A percentile compares a stretch with the other conserved stretches of the same genome.
These are phyloP conservation scores for Geophilus truncorum DNA, from an alignment of 2,888 invertebrate genomes.

Conservation along the genomic window DNA sequence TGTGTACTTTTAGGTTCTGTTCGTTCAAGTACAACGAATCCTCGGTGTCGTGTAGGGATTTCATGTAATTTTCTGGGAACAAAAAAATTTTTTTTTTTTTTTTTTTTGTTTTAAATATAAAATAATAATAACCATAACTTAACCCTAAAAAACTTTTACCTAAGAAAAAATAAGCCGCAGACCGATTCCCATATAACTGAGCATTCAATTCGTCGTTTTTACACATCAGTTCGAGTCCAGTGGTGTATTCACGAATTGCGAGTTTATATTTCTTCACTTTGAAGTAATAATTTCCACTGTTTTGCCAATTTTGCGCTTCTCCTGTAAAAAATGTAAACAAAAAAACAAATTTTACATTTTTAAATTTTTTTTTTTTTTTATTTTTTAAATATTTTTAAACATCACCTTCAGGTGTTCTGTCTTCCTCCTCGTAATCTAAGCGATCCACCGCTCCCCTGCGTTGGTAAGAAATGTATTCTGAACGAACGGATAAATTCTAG, in stretches of 20 bases:
- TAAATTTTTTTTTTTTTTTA: not conserved
- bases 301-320: slow-evolving; percentile 81
- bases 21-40: slow-evolving; percentile 69
- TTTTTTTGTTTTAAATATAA: not conserved
- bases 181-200: slow-evolving; percentile 82
- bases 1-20: slow-evolving; percentile 69
- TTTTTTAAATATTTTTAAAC: too few relatives aligned
- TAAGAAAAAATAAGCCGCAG: slow-evolving; percentile 79
- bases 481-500: too few relatives aligned
- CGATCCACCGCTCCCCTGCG: slow-evolving; percentile 89
- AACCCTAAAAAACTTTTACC: too few relatives aligned
- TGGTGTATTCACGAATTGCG: slow-evolving; percentile 80
- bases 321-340: slow-evolving; percentile 54
- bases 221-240: slow-evolving; percentile 76
- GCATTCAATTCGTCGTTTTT: slow-evolving; percentile 67
- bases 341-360: not conserved
- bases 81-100: not conserved
- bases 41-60: slow-evolving; percentile 73
- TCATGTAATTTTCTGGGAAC: slow-evolving; percentile 51
- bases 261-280: slow-evolving; percentile 87
- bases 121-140: too few relatives aligned
- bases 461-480: too few relatives aligned
- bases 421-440: slow-evolving; percentile 85
- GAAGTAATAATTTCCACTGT: slow-evolving; percentile 94
- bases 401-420: slow-evolving; percentile 68